Conservation (phyloP, 2,888 invertebrate genomes). For the Linyphia triangularis region DNA sequence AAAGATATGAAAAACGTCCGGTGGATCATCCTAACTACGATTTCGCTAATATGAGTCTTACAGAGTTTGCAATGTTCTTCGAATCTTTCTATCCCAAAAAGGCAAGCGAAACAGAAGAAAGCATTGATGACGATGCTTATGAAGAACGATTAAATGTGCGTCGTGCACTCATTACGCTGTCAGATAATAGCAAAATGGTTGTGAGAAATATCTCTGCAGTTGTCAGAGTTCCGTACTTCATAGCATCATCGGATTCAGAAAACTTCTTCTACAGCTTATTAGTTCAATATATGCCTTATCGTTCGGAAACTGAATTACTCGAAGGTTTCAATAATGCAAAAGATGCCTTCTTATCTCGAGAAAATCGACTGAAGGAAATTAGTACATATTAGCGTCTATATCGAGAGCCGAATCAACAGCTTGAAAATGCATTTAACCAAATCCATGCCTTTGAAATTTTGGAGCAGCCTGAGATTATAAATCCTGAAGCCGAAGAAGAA, state of each 20-base stretch:
- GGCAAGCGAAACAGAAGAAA: not conserved
- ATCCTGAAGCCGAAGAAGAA: conserved; percentile 5
- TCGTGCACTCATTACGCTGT: not conserved
- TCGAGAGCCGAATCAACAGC: not conserved
- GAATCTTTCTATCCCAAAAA: not conserved
- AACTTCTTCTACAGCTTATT: conserved; percentile 6
- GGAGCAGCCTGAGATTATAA: not conserved
- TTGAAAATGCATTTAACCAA: conserved; percentile 21
- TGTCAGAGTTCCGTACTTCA: conserved; percentile 18
- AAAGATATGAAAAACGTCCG: not conserved
- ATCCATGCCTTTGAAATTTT: conserved; percentile 20
- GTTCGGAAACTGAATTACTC: conserved; percentile 9
- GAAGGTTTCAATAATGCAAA: conserved; percentile 12
- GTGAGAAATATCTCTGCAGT: not conserved
- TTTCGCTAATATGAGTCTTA: not conserved
- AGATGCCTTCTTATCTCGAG: not conserved
- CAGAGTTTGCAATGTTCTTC: conserved; percentile 21
- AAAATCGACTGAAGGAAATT: conserved; percentile 9
- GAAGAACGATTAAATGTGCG: not conserved
- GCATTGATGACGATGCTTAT: not conserved
- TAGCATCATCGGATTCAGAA: not conserved
- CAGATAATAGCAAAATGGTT: not conserved
- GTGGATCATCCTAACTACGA: not conserved
- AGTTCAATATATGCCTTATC: not conserved
- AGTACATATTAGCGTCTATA: not conserved